Evolutionary conservation across 2,888 invertebrate species (phyloP).

Genomic region (Aphidoletes aphidimyza): DNA sequence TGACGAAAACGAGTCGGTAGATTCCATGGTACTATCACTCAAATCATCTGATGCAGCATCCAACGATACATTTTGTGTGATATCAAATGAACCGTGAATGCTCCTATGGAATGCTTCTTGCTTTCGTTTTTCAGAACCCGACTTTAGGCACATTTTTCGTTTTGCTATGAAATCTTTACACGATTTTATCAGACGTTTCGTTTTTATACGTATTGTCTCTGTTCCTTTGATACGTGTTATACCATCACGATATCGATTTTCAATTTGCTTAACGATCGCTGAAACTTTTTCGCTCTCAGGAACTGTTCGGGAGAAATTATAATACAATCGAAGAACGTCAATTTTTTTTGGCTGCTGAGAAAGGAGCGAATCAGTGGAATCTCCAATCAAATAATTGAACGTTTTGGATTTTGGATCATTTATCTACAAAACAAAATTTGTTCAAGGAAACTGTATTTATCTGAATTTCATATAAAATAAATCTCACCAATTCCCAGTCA

Average conservation of each 20-base stretch:
- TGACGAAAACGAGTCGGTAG: too few relatives aligned
- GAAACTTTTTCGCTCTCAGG: neutral
- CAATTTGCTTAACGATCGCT: neutral
- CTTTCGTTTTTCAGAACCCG: neutral
- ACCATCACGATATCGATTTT: neutral
- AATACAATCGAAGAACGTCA: neutral
- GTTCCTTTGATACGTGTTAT: neutral
- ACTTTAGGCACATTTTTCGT: neutral
- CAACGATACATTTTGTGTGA: neutral
- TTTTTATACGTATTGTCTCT: neutral
- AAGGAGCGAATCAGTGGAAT: neutral
- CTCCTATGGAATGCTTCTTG: neutral
- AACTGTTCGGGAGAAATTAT: neutral
- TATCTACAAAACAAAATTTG: neutral
- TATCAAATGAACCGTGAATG: neutral
- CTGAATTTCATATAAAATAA: neutral
- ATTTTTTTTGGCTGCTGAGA: neutral
- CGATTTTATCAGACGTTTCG: neutral
- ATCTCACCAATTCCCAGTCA: neutral
- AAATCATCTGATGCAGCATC: too few relatives aligned
- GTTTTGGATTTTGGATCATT: neutral
- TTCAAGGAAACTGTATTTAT: too few relatives aligned
- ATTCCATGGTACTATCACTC: too few relatives aligned
- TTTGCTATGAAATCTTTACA: neutral
- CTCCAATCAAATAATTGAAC: neutral